These are phyloP conservation scores for Vulpes lagopus DNA, from an alignment of 2,113 vertebrate genomes.

Conservation along the genomic window DNA sequence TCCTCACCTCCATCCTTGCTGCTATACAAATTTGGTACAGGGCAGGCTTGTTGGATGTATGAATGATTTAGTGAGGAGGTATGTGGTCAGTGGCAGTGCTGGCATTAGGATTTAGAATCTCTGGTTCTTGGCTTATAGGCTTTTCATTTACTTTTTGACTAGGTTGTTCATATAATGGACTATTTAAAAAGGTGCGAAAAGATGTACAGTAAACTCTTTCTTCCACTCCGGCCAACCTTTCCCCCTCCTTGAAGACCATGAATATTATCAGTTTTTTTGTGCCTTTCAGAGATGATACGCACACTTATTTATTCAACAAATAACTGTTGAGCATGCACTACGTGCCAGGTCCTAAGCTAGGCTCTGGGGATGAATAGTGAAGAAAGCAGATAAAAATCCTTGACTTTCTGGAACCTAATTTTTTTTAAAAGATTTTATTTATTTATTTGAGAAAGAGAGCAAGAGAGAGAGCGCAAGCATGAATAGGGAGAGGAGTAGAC, in stretches of 20 bases:
- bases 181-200: constrained; percentile 30
- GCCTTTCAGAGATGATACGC: constrained; percentile 3
- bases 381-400: neutral
- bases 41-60: neutral
- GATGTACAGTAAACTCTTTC: neutral
- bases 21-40: neutral
- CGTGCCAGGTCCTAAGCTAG: neutral
- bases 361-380: neutral
- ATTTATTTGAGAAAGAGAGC: too few relatives aligned
- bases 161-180: neutral
- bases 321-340: neutral
- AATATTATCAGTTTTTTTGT: neutral
- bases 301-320: constrained; percentile 30
- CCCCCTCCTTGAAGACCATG: neutral
- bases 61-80: neutral
- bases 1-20: neutral
- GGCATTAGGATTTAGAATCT: constrained; percentile 4
- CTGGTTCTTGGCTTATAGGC: constrained; percentile 16
- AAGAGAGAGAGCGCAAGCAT: too few relatives aligned
- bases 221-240: neutral
- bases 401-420: neutral
- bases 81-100: neutral
- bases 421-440: too few relatives aligned
- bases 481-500: too few relatives aligned
- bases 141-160: neutral